Evolutionary conservation across 2,888 invertebrate species (phyloP).

Genomic region (Mimas tiliae): DNA sequence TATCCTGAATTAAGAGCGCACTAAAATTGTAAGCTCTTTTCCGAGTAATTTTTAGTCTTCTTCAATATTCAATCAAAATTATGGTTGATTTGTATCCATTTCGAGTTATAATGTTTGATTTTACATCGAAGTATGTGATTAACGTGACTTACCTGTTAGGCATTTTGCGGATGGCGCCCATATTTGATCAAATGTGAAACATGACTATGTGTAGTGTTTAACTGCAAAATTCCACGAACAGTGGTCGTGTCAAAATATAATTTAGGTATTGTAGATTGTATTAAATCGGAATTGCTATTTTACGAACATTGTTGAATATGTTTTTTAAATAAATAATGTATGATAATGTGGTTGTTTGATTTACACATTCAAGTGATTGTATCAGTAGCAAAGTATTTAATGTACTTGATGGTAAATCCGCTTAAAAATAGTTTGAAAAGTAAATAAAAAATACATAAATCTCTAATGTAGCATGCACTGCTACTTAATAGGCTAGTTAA

Average conservation of each 20-base stretch:
- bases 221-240: not conserved
- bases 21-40: no score
- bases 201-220: conserved; percentile 3
- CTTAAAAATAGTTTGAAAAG: no score
- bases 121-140: conserved; percentile 10
- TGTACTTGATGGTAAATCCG: no score
- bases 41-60: no score
- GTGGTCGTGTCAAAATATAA: not conserved
- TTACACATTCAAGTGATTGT: not conserved
- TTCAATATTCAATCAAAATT: not conserved
- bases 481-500: no score
- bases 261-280: conserved; percentile 28
- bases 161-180: not conserved
- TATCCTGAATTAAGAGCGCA: no score
- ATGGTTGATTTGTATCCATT: not conserved
- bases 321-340: conserved; percentile 37
- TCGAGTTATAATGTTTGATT: not conserved
- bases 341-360: conserved; percentile 19
- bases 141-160: not conserved
- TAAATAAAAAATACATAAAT: no score
- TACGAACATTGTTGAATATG: conserved; percentile 41
- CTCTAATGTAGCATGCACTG: no score
- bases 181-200: conserved; percentile 1
- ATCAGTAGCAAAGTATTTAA: not conserved
- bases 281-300: conserved; percentile 44